Evolutionary conservation across 2,797 vertebrate species (phyloP), one percentile per base, ranked within the genome.

Genomic region (Spinus pinus): DNA sequence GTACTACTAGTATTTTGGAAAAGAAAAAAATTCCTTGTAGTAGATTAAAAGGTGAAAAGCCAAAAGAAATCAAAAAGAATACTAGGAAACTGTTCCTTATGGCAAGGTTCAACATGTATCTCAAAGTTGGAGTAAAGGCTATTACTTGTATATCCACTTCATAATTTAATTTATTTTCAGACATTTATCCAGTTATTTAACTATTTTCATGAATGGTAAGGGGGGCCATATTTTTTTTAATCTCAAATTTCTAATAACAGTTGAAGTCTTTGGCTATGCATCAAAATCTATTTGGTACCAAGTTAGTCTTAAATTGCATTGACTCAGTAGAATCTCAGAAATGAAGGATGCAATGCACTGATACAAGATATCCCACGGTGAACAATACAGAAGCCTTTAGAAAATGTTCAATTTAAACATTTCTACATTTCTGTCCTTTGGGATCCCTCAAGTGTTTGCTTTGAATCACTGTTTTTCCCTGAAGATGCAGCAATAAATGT

Each of bases 1-100:
- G 74, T 84, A 95, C 89, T 88, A 90, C 88, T 72, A 91, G 83
- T 82, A 83, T 95, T 95, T 91, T 87, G 93, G 91, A 91, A 96
- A 88, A 90, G 57, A 70, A 92, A 94, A 91, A 81, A 84, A 80
- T 80, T 93, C 75, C 85, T 94, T 71, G 47, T 71, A 87, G 79
- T 67, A 94, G 74, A 94, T 95, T 91, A 93, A 92, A 93, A 97
- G 70, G 88, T 87, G 95, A 93, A 95, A 85, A 96, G 83, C 82
- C 69, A 78, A 83, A 93, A 95, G 77, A 84, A 93, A 90, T 88
- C 69, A 80, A 49, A 57, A 91, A 54, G 62, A 89, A 88, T 93
- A 83, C 49, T 31, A 90, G 81, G 72, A 94, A 86, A 69, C 33
- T 61, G 62, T 71, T 91, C 62, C 56, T 96, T 86, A 87, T 21